A percentile compares a stretch with the other conserved stretches of the same genome.
These are phyloP conservation scores for Gymnarchus niloticus DNA, from an alignment of 2,113 vertebrate genomes.

Conservation along the genomic window DNA sequence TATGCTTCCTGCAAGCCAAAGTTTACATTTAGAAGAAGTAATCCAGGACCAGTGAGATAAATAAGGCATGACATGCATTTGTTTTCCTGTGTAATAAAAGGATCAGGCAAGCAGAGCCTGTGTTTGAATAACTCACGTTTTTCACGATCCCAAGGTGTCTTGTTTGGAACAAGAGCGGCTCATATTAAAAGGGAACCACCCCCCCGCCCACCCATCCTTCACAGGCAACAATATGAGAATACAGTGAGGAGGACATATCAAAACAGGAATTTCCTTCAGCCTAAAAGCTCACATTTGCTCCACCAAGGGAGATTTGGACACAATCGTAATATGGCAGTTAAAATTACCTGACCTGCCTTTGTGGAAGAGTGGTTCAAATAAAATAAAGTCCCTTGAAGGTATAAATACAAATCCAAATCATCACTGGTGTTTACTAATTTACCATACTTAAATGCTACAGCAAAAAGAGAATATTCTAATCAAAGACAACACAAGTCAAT, in stretches of 20 bases:
- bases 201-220: background rate
- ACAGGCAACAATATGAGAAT: background rate
- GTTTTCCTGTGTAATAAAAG: slow-evolving; percentile 4
- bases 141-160: background rate
- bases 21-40: slow-evolving; percentile 6
- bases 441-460: background rate
- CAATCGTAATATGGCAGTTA: too few relatives aligned
- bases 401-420: background rate
- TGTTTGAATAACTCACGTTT: background rate
- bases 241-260: background rate
- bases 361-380: background rate
- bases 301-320: background rate
- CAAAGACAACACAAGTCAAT: background rate
- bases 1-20: slow-evolving; percentile 9
- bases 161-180: background rate
- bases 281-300: too few relatives aligned
- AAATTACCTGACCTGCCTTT: too few relatives aligned
- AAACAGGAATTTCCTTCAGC: background rate
- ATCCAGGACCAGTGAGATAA: background rate
- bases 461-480: too few relatives aligned
- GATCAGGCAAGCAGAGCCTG: background rate
- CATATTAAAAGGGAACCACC: slow-evolving; percentile 13
- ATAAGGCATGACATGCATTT: background rate
- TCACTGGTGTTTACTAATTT: background rate
- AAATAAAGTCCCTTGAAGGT: background rate